Conservation (phyloP, 2,113 vertebrate species). For the Orycteropus afer region DNA sequence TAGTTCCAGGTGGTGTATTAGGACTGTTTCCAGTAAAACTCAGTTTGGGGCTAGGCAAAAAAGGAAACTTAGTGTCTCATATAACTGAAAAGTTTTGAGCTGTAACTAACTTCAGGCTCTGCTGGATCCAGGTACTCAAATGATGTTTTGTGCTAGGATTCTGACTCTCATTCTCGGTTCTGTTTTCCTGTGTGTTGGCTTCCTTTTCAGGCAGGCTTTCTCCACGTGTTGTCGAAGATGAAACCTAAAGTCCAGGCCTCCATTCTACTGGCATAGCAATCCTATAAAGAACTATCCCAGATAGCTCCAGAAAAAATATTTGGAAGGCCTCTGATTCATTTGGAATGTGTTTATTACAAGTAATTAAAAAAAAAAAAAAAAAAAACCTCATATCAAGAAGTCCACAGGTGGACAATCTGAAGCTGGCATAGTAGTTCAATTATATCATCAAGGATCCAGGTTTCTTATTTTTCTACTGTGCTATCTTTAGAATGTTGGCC, state of each 20-base stretch:
- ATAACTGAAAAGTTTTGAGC: not conserved
- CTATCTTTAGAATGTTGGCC: slow-evolving; percentile 5
- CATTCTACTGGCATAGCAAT: not conserved
- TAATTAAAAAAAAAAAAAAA: slow-evolving; percentile 32
- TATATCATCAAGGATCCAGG: not conserved
- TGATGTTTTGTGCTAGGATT: not conserved
- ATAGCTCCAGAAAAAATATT: not conserved
- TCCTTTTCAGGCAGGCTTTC: slow-evolving; percentile 26
- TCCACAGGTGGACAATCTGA: not conserved
- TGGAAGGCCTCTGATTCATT: not conserved
- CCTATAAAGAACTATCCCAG: not conserved
- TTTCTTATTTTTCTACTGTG: not conserved
- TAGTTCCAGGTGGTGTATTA: not conserved
- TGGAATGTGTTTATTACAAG: not conserved
- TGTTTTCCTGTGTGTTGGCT: not conserved
- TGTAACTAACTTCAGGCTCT: not conserved
- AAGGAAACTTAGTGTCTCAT: not conserved
- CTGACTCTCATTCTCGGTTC: not conserved
- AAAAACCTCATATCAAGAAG: not conserved
- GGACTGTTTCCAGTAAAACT: slow-evolving; percentile 14
- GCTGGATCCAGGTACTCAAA: not conserved
- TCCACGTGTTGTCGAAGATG: not conserved
- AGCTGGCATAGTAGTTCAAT: not conserved
- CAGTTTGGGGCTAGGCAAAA: not conserved
- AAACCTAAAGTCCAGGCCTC: not conserved